phyloP scores from a whole-genome alignment of 2,797 vertebrate genomes.

The Silurus lanzhouensis region DNA sequence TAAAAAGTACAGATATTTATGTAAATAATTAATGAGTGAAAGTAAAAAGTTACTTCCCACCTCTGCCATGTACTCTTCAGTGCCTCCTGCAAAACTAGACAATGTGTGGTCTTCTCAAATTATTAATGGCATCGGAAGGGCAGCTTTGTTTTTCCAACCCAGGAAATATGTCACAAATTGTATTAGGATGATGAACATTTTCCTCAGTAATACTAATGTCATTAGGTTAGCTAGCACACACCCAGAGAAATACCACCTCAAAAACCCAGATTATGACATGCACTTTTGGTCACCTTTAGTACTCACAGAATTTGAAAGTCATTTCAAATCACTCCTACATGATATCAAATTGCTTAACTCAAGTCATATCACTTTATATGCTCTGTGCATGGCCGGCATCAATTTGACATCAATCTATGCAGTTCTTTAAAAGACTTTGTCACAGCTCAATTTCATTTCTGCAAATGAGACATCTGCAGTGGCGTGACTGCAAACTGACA shows the following conservation, averaged over 20 bases:
- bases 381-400: not conserved
- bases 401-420: not conserved
- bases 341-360: constrained; percentile 28
- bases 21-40: too few relatives aligned
- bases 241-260: constrained; percentile 21
- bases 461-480: constrained; percentile 15
- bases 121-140: constrained; percentile 46
- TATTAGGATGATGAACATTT: constrained; percentile 61
- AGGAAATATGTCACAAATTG: constrained; percentile 55
- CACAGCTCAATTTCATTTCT: constrained; percentile 9
- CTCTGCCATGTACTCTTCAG: not conserved
- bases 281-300: constrained; percentile 26
- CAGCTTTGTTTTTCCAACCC: constrained; percentile 24
- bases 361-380: constrained; percentile 1
- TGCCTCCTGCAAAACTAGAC: constrained; percentile 24
- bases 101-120: constrained; percentile 14
- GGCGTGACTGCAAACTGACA: constrained; percentile 24
- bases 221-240: constrained; percentile 50
- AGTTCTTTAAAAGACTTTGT: not conserved
- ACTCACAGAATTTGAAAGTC: constrained; percentile 20
- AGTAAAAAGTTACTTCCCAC: too few relatives aligned
- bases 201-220: constrained; percentile 55
- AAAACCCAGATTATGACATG: constrained; percentile 29
- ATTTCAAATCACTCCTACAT: constrained; percentile 19
- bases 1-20: too few relatives aligned